phyloP scores from a whole-genome alignment of 2,797 vertebrate genomes.

The Potorous gilbertii region DNA sequence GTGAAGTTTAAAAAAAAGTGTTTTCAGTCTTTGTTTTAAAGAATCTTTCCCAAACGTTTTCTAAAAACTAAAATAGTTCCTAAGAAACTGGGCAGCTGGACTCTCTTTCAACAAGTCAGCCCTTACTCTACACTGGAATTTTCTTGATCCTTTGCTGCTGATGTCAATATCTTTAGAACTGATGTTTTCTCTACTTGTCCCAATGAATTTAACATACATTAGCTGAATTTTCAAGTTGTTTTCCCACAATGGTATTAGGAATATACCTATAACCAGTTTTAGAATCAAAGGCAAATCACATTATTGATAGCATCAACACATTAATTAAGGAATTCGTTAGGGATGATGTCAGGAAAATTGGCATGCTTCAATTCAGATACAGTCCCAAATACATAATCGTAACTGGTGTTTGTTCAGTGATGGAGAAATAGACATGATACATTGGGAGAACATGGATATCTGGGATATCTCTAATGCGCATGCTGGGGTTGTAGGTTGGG shows the following conservation, averaged over 20 bases:
- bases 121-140: slow-evolving; percentile 45
- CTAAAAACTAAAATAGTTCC: slow-evolving; percentile 52
- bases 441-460: neutral
- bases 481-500: neutral
- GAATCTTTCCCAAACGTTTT: neutral
- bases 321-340: slow-evolving; percentile 70
- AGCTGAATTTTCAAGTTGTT: slow-evolving; percentile 75
- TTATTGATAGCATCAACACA: slow-evolving; percentile 68
- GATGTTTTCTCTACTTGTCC: slow-evolving; percentile 24
- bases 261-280: slow-evolving; percentile 58
- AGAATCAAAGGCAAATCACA: slow-evolving; percentile 68
- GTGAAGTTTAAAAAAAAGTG: neutral
- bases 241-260: slow-evolving; percentile 68
- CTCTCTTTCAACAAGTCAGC: slow-evolving; percentile 51
- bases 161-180: slow-evolving; percentile 17
- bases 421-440: fast-evolving
- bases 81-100: slow-evolving; percentile 66
- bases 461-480: neutral
- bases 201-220: slow-evolving; percentile 62
- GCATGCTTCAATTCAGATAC: slow-evolving; percentile 39
- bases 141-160: slow-evolving; percentile 42
- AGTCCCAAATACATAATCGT: neutral
- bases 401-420: slow-evolving; percentile 19
- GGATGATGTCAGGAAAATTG: neutral
- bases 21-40: neutral